Evolutionary conservation across 2,888 invertebrate genomes (phyloP).

Genomic region (Lapara coniferarum): DNA sequence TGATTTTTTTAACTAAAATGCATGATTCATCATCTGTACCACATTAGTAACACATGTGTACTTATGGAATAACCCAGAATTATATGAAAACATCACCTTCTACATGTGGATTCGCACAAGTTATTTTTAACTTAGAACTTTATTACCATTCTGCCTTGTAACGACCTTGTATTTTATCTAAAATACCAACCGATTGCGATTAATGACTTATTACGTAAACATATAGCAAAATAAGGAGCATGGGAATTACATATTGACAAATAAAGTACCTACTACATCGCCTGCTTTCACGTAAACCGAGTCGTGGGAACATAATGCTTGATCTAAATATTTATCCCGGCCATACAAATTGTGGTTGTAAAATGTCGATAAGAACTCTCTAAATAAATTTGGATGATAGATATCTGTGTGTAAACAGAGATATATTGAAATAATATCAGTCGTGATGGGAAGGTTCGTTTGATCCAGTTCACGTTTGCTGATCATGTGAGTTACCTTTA

Average conservation of each 20-base stretch:
- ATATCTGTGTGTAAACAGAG: slow-evolving; percentile 21
- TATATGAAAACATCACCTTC: neutral
- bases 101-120: neutral
- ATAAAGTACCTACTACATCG: slow-evolving; percentile 56
- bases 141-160: neutral
- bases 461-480: slow-evolving; percentile 19
- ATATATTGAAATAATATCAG: slow-evolving; percentile 24
- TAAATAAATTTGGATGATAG: slow-evolving; percentile 29
- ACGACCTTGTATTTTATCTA: neutral
- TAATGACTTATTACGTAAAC: slow-evolving; percentile 8
- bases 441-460: slow-evolving; percentile 21
- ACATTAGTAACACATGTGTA: neutral
- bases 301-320: slow-evolving; percentile 68
- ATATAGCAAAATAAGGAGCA: slow-evolving; percentile 53
- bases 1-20: too few species aligned
- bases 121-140: neutral
- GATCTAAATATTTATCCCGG: slow-evolving; percentile 48
- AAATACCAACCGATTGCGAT: neutral
- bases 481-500: neutral
- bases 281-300: slow-evolving; percentile 64
- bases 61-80: neutral
- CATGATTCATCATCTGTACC: neutral
- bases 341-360: slow-evolving; percentile 28
- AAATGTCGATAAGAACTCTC: slow-evolving; percentile 31
- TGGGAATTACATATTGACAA: slow-evolving; percentile 69